Evolutionary conservation across 2,888 invertebrate species (phyloP).

Genomic region (Thymelicus acteon): DNA sequence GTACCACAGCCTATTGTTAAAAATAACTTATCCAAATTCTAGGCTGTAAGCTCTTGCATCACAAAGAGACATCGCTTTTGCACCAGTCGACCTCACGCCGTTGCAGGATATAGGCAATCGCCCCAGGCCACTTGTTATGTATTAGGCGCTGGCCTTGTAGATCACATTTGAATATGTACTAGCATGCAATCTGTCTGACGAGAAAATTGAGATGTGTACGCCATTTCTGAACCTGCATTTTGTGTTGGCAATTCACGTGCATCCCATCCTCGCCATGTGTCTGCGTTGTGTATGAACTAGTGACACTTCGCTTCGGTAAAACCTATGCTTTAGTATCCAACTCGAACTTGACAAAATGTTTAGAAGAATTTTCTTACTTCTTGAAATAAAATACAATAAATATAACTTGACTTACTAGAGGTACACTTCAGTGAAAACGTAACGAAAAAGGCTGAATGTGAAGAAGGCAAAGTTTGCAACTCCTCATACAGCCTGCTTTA

Average conservation of each 20-base stretch:
- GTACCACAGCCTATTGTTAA: too few relatives aligned
- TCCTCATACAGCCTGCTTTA: too few relatives aligned
- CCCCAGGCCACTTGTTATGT: conserved; percentile 34
- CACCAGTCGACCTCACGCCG: conserved; percentile 13
- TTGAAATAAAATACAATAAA: too few relatives aligned
- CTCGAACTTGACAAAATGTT: too few relatives aligned
- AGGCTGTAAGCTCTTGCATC: conserved; percentile 14
- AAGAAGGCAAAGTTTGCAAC: too few relatives aligned
- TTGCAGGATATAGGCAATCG: conserved; percentile 28
- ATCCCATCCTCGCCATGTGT: background rate
- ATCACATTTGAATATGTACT: conserved; percentile 28
- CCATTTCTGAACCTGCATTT: background rate
- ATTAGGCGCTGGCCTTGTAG: conserved; percentile 28
- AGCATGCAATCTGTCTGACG: conserved; percentile 25
- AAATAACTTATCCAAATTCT: background rate
- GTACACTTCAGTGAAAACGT: too few relatives aligned
- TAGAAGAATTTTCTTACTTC: too few relatives aligned
- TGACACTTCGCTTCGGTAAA: too few relatives aligned
- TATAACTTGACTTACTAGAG: too few relatives aligned
- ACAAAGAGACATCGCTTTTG: conserved; percentile 16
- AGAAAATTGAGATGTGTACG: conserved; percentile 25
- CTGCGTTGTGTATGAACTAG: too few relatives aligned
- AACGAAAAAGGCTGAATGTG: too few relatives aligned
- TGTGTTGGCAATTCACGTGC: background rate
- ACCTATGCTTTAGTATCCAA: too few relatives aligned